Evolutionary conservation across 2,113 vertebrate species (phyloP).

Genomic region (Gavia stellata): DNA sequence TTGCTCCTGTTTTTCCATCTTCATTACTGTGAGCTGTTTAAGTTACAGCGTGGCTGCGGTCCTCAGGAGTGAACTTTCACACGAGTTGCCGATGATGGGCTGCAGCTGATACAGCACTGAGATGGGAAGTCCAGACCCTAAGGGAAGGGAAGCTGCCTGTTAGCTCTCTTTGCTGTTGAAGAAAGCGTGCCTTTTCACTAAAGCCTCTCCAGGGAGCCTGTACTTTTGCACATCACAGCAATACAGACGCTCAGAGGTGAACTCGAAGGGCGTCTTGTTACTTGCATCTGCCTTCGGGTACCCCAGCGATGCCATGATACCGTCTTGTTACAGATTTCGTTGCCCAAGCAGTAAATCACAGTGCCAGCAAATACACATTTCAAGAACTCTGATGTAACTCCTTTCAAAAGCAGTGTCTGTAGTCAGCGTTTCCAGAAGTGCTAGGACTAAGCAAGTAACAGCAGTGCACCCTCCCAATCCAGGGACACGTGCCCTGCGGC

Average conservation of each 20-base stretch:
- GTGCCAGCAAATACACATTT: neutral
- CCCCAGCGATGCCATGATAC: neutral
- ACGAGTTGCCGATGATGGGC: neutral
- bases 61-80: neutral
- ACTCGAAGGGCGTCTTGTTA: neutral
- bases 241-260: neutral
- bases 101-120: neutral
- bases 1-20: neutral
- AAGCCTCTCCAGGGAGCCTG: neutral
- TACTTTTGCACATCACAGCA: neutral
- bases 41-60: neutral
- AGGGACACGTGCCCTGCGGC: accelerated
- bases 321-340: neutral
- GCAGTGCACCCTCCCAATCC: neutral
- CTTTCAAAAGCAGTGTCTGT: neutral
- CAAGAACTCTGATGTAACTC: neutral
- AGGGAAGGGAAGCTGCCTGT: neutral
- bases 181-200: neutral
- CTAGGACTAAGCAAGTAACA: neutral
- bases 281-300: neutral
- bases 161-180: neutral
- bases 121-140: neutral
- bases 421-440: neutral
- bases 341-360: neutral
- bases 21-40: neutral